Evolutionary conservation across 2,113 vertebrate species (phyloP).

Genomic region (Paratilapia polleni): DNA sequence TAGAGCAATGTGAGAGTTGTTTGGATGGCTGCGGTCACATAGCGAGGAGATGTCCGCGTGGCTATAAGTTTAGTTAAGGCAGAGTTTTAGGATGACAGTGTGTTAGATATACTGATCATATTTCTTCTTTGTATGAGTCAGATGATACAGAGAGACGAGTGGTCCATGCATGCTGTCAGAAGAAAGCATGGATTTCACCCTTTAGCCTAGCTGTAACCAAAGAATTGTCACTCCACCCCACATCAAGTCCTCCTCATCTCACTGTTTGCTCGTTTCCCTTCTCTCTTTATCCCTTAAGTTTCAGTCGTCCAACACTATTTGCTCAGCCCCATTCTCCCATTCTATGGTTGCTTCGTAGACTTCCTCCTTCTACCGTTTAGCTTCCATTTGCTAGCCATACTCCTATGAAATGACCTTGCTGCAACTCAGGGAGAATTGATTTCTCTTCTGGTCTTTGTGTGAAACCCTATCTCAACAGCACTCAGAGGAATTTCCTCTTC

Average conservation of each 20-base stretch:
- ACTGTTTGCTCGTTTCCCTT: conserved; percentile 42
- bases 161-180: conserved; percentile 15
- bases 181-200: conserved; percentile 37
- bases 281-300: conserved; percentile 25
- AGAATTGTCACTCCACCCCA: conserved; percentile 10
- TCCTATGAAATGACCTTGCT: conserved; percentile 73
- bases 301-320: conserved; percentile 25
- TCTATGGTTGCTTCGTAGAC: conserved; percentile 44
- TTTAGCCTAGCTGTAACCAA: conserved; percentile 25
- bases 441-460: conserved; percentile 70
- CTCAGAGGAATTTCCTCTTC: conserved; percentile 67
- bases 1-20: conserved; percentile 13
- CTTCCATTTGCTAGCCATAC: conserved; percentile 37
- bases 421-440: conserved; percentile 82
- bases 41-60: conserved; percentile 33
- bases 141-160: conserved; percentile 35
- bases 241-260: conserved; percentile 22
- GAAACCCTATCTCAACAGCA: conserved; percentile 76
- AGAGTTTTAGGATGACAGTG: conserved; percentile 30
- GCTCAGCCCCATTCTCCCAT: conserved; percentile 4
- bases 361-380: conserved; percentile 19
- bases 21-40: conserved; percentile 23
- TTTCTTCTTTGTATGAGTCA: conserved; percentile 56
- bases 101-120: conserved; percentile 33
- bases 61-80: conserved; percentile 23